Conservation (phyloP, 2,113 vertebrate species). For the Ailurus styani region DNA sequence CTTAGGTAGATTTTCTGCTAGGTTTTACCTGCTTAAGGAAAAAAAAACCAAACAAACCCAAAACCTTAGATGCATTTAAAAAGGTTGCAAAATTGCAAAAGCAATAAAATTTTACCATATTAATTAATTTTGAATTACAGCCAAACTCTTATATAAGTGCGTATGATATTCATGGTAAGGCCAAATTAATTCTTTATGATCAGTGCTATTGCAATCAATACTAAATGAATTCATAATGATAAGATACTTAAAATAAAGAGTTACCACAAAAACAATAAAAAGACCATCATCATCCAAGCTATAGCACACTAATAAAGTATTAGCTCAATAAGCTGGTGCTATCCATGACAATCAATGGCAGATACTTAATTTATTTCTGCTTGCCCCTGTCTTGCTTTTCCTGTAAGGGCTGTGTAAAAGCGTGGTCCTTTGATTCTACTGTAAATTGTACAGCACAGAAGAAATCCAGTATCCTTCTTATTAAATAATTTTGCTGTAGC, state of each 20-base stretch:
- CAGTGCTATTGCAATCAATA: conserved; percentile 80
- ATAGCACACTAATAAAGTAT: conserved; percentile 74
- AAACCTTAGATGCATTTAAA: conserved; percentile 13
- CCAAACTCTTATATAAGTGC: conserved; percentile 74
- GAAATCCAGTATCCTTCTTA: conserved; percentile 23
- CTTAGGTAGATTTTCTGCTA: background rate
- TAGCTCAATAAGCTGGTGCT: conserved; percentile 65
- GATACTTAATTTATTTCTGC: conserved; percentile 65
- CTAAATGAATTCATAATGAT: conserved; percentile 86
- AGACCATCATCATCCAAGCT: conserved; percentile 70
- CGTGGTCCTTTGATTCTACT: conserved; percentile 33
- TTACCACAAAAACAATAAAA: conserved; percentile 81
- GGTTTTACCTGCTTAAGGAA: conserved; percentile 28
- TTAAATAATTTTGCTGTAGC: conserved; percentile 46
- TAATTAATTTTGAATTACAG: conserved; percentile 83
- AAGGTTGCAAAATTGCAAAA: conserved; percentile 69
- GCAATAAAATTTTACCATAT: conserved; percentile 67
- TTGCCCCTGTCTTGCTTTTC: conserved; percentile 63
- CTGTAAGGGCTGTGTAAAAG: conserved; percentile 63
- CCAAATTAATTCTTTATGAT: conserved; percentile 87
- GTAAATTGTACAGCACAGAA: conserved; percentile 30
- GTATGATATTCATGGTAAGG: conserved; percentile 74
- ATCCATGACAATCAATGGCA: conserved; percentile 51
- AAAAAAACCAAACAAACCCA: no score
- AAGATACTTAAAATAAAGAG: conserved; percentile 83